A percentile compares a stretch with the other conserved stretches of the same genome.
Conservation (phyloP, 1,140 invertebrate species). For the Pantala flavescens region DNA sequence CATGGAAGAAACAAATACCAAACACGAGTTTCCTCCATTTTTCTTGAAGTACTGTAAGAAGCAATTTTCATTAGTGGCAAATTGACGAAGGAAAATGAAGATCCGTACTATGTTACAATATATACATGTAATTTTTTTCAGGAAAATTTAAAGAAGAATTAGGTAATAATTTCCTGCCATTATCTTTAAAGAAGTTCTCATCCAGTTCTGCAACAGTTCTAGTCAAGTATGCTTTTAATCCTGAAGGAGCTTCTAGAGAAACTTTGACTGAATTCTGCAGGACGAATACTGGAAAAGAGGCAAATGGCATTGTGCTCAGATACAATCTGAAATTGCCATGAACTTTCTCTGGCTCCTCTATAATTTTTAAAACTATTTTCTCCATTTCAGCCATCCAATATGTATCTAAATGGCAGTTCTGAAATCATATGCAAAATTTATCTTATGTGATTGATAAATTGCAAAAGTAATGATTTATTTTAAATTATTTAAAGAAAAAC, state of each 20-base stretch:
- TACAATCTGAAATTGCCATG: conserved; percentile 68
- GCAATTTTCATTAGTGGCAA: conserved; percentile 19
- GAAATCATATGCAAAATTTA: conserved; percentile 27
- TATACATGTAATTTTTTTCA: conserved; percentile 11
- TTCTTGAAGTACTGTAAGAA: conserved; percentile 47
- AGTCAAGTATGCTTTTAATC: conserved; percentile 62
- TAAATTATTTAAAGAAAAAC: conserved; percentile 25
- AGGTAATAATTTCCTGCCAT: conserved; percentile 45
- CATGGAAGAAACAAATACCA: conserved; percentile 73
- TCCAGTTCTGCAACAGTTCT: conserved; percentile 67
- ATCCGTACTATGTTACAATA: conserved; percentile 7
- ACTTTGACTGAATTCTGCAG: conserved; percentile 88
- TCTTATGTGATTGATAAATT: conserved; percentile 8
- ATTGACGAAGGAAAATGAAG: not conserved
- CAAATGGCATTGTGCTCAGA: conserved; percentile 76
- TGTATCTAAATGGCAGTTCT: conserved; percentile 86
- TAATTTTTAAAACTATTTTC: conserved; percentile 54
- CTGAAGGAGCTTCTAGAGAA: conserved; percentile 85
- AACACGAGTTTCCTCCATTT: conserved; percentile 69
- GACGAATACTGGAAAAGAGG: conserved; percentile 79
- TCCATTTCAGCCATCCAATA: conserved; percentile 80
- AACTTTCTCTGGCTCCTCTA: conserved; percentile 46
- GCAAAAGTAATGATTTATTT: not conserved
- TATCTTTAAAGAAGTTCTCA: conserved; percentile 67
- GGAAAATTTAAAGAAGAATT: not conserved